phyloP scores from a whole-genome alignment of 2,888 invertebrate genomes.

The Nephrotoma guestfalica region DNA sequence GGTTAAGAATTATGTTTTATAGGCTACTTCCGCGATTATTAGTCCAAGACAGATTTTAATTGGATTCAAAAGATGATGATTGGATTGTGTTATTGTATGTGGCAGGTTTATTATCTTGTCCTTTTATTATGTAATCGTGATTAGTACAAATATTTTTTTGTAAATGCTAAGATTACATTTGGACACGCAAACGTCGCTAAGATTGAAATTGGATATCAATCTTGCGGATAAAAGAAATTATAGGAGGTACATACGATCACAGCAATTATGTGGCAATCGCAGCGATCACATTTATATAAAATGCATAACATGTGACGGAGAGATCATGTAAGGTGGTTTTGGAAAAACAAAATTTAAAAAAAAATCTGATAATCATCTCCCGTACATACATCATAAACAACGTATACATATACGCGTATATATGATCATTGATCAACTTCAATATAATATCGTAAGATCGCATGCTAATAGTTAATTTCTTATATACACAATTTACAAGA shows the following conservation, averaged over 20 bases:
- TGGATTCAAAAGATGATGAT: not conserved
- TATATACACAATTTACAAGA: not conserved
- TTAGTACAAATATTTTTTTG: not conserved
- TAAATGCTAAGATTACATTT: not conserved
- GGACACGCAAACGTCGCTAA: not conserved
- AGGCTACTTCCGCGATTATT: too few species aligned
- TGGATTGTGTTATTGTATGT: not conserved
- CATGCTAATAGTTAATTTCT: not conserved
- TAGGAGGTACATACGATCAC: too few species aligned
- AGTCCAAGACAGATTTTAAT: not conserved
- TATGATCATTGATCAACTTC: not conserved
- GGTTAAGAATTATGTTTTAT: too few species aligned
- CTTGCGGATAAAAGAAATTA: not conserved
- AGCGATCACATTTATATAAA: too few species aligned
- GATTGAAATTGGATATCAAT: not conserved
- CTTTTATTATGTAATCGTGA: not conserved
- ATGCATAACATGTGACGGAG: not conserved
- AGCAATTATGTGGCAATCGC: too few species aligned
- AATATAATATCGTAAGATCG: not conserved
- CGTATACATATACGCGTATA: too few species aligned
- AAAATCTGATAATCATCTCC: not conserved
- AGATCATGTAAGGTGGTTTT: not conserved
- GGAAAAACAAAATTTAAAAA: not conserved
- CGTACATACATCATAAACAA: not conserved
- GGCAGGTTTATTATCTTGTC: not conserved